phyloP scores from a whole-genome alignment of 1,140 invertebrate genomes.

The Nomia melanderi region DNA sequence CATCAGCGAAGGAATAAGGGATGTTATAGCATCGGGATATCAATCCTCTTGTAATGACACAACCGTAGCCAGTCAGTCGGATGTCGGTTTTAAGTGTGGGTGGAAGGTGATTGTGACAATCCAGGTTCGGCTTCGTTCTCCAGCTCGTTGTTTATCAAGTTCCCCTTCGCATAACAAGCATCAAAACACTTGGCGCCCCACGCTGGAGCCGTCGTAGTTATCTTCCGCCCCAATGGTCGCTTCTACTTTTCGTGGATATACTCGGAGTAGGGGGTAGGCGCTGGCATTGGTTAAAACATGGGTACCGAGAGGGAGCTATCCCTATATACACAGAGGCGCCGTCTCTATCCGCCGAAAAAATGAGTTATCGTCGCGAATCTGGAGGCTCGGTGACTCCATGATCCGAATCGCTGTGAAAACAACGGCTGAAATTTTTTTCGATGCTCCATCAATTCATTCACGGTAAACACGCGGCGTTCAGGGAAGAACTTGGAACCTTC shows the following conservation, averaged over 20 bases:
- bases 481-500: too few species aligned
- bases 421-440: not conserved
- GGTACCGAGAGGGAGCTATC: constrained; percentile 27
- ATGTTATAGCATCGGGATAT: constrained; percentile 56
- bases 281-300: constrained; percentile 64
- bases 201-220: constrained; percentile 69
- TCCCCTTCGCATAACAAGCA: constrained; percentile 72
- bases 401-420: constrained; percentile 24
- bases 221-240: constrained; percentile 49
- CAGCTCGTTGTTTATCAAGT: constrained; percentile 72
- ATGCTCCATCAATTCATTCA: not conserved
- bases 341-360: constrained; percentile 55
- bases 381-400: constrained; percentile 31
- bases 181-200: constrained; percentile 75
- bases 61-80: constrained; percentile 61
- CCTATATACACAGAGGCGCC: constrained; percentile 54
- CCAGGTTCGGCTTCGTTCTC: constrained; percentile 59
- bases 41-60: constrained; percentile 64
- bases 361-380: constrained; percentile 54
- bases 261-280: constrained; percentile 46
- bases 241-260: constrained; percentile 58
- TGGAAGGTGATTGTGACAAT: constrained; percentile 50
- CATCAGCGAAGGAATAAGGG: constrained; percentile 35
- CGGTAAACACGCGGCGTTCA: not conserved
- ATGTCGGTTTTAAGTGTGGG: constrained; percentile 42